Evolutionary conservation across 2,113 vertebrate species (phyloP).

Genomic region (Pelecanoides urinatrix): DNA sequence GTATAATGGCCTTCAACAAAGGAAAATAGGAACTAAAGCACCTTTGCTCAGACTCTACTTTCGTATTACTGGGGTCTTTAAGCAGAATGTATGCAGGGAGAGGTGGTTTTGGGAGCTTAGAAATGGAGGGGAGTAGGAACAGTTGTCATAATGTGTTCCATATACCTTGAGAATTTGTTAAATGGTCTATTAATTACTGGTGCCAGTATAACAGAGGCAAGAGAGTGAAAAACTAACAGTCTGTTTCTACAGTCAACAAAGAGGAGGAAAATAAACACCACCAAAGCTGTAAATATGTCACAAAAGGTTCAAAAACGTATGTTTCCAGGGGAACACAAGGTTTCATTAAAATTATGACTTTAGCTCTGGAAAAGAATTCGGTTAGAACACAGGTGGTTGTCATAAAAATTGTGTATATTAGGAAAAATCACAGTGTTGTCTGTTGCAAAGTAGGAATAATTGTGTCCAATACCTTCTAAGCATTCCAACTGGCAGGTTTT

Average conservation of each 20-base stretch:
- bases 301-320: not conserved
- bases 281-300: not conserved
- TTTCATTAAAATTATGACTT: slow-evolving; percentile 29
- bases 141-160: not conserved
- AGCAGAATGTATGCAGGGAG: not conserved
- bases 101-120: not conserved
- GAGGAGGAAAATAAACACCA: slow-evolving; percentile 16
- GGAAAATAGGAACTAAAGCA: not conserved
- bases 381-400: slow-evolving; percentile 23
- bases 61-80: not conserved
- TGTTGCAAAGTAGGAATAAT: slow-evolving; percentile 17
- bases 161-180: not conserved
- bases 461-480: not conserved
- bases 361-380: slow-evolving; percentile 20
- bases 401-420: slow-evolving; percentile 18
- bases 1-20: not conserved
- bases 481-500: not conserved
- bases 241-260: not conserved
- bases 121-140: not conserved
- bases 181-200: not conserved
- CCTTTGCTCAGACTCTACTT: not conserved
- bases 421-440: not conserved
- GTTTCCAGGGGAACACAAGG: slow-evolving; percentile 8
- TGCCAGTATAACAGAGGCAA: not conserved
- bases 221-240: not conserved